Conservation (phyloP, 1,140 invertebrate species). For the Mesaphorura yosii region DNA sequence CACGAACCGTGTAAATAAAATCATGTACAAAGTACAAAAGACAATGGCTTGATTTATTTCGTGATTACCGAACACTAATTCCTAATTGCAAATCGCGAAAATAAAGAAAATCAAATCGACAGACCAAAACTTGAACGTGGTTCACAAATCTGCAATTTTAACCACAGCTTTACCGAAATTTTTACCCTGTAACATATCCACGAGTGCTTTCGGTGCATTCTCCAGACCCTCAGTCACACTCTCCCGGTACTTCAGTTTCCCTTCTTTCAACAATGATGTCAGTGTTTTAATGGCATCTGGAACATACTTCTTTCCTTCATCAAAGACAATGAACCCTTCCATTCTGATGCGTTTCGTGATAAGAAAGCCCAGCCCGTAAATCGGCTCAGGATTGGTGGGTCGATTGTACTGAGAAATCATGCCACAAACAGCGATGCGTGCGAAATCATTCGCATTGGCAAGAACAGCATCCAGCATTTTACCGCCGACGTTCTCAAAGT, state of each 20-base stretch:
- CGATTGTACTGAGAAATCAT: conserved; percentile 32
- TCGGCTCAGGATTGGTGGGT: conserved; percentile 3
- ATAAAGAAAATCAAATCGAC: too few species aligned
- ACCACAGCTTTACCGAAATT: conserved; percentile 5
- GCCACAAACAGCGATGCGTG: conserved; percentile 39
- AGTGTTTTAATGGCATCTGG: neutral
- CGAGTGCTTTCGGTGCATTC: conserved; percentile 48
- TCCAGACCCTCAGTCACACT: conserved; percentile 51
- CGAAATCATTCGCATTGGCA: conserved; percentile 37
- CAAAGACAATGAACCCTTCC: neutral
- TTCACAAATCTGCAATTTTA: neutral
- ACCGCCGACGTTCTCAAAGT: conserved; percentile 57
- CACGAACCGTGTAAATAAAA: too few species aligned
- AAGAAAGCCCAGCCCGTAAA: neutral
- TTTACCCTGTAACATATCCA: conserved; percentile 32
- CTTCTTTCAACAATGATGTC: too few species aligned
- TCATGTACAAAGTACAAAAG: too few species aligned
- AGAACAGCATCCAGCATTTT: conserved; percentile 36
- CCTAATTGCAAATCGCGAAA: neutral
- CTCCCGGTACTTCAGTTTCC: conserved; percentile 48
- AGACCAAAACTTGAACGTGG: too few species aligned
- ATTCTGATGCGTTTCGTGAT: neutral
- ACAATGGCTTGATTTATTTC: too few species aligned
- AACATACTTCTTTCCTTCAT: neutral
- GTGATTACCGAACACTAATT: too few species aligned